Evolutionary conservation across 2,113 vertebrate species (phyloP), one percentile per base, ranked within the genome.

Genomic region (Garra rufa): DNA sequence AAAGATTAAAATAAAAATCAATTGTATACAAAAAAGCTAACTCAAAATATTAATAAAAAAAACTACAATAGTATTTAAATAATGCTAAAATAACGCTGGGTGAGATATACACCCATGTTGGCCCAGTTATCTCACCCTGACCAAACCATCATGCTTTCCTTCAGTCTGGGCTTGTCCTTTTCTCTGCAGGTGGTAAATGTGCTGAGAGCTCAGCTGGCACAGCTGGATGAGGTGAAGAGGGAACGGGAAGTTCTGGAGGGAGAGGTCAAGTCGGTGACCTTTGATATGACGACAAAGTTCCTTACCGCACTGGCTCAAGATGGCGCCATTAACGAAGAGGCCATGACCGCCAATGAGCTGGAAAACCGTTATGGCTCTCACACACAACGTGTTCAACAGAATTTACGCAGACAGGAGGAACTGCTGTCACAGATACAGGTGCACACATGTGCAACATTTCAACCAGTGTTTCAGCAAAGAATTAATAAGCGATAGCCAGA

Each of bases 281-380:
- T 98, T 91, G 98, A 99, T 90, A 97, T 99, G 97, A 95, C 96
- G 0, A 89, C 92, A 87, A 93, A 94, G 91, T 99, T 99, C 93
- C 92, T 99, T 90, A 95, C 93, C 1, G 97, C 98, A 1, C 93
- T 99, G 73, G 96, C 94, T 0, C 96, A 99, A 88, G 97, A 99
- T 78, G 97, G 97, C 24, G 95, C 96, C 89, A 95, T 99, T 90
- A 97, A 95, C n/a, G 98, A 99, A 88, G 98, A 99, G 91, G 95
- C 94, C 70, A 93, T 99, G 81, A 98, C 97, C 13, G 91, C 95
- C 21, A 86, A 93, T 0, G 97, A 99, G 86, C 90, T 99, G 69
- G 96, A 99, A 89, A 93, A 94, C 82, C 83, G 95, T 92, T 99
- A 99, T 85, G 95, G 97, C n/a, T 78, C 91, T 86, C 95, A 97